phyloP scores from a whole-genome alignment of 2,888 invertebrate genomes.

The Agrotis exclamationis region DNA sequence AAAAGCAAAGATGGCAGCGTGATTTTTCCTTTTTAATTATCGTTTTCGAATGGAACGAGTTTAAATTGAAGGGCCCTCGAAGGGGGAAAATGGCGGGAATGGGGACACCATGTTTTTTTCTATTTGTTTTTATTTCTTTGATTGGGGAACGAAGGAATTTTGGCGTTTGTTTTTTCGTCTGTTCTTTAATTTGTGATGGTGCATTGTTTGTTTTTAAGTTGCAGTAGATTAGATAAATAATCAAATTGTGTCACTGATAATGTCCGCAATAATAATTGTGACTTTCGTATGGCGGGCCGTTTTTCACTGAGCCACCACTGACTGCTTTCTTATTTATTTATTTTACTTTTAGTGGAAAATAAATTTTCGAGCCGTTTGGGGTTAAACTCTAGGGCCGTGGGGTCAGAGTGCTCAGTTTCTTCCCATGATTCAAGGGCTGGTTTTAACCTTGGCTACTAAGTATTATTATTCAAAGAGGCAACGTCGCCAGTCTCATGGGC shows the following conservation, averaged over 20 bases:
- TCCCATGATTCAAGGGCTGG: too few species aligned
- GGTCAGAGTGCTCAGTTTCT: too few species aligned
- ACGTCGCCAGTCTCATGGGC: too few species aligned
- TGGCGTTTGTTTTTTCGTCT: constrained; percentile 37
- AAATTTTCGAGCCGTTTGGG: too few species aligned
- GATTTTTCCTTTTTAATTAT: constrained; percentile 83
- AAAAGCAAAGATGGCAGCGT: constrained; percentile 75
- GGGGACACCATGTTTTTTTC: constrained; percentile 53
- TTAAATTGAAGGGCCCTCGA: constrained; percentile 71
- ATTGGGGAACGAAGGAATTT: constrained; percentile 52
- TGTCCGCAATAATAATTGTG: too few species aligned
- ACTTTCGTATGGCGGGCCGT: too few species aligned
- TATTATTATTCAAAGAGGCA: too few species aligned
- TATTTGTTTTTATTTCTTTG: constrained; percentile 56
- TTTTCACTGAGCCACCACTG: too few species aligned
- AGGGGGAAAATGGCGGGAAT: constrained; percentile 59
- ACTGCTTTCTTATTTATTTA: too few species aligned
- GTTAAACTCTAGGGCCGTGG: too few species aligned
- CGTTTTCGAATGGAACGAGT: constrained; percentile 67
- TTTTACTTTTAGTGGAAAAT: too few species aligned
- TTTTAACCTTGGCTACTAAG: too few species aligned
- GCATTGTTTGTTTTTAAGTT: constrained; percentile 11
- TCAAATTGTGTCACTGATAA: background rate
- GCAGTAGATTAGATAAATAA: background rate
- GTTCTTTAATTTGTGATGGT: constrained; percentile 30